Conservation (phyloP, 2,113 vertebrate species). For the Buteo buteo region DNA sequence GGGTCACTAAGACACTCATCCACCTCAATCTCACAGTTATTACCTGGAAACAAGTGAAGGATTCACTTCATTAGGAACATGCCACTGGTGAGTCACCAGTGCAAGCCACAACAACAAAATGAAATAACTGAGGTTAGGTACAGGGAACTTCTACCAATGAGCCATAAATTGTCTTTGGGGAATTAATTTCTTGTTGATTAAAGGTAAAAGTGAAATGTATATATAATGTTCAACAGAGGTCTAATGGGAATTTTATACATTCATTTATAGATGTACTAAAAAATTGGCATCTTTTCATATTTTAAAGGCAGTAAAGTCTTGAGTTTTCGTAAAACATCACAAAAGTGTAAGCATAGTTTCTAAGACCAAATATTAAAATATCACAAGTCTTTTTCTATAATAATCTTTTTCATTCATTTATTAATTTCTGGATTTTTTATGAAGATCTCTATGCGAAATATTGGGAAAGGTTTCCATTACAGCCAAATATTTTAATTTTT, state of each 20-base stretch:
- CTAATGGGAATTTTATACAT: background rate
- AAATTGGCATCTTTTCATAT: background rate
- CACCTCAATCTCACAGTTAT: conserved; percentile 79
- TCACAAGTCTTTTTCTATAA: background rate
- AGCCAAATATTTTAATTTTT: background rate
- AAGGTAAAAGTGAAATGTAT: background rate
- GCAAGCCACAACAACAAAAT: background rate
- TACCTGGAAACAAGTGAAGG: conserved; percentile 67
- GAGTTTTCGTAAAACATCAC: background rate
- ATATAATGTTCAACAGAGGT: background rate
- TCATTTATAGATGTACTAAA: background rate
- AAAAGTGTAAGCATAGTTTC: background rate
- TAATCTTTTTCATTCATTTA: background rate
- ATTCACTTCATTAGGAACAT: conserved; percentile 34
- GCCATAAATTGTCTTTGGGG: background rate
- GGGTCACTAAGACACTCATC: conserved; percentile 78
- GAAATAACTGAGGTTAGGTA: background rate
- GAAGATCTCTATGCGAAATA: background rate
- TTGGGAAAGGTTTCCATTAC: background rate
- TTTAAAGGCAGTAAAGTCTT: background rate
- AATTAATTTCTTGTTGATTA: background rate
- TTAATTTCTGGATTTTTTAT: background rate
- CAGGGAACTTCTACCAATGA: background rate
- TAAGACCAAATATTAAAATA: background rate
- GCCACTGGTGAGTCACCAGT: background rate